phyloP scores from a whole-genome alignment of 2,797 vertebrate genomes.

The Anolis apletophallus region DNA sequence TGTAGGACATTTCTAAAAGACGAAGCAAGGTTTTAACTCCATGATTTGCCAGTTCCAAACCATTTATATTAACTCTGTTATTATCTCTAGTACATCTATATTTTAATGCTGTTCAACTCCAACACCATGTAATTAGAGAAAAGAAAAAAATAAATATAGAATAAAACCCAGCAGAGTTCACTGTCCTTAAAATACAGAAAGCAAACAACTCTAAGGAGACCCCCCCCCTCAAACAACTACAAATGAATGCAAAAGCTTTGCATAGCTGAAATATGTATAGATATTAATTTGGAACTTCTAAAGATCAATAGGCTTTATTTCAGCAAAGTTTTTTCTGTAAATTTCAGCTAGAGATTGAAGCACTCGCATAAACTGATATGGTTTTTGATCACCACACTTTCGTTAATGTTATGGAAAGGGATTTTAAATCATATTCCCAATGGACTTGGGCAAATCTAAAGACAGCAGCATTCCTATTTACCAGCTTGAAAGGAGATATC shows the following conservation, averaged over 20 bases:
- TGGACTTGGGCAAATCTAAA: slow-evolving; percentile 66
- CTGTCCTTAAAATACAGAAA: background rate
- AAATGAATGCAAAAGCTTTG: slow-evolving; percentile 35
- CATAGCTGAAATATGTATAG: slow-evolving; percentile 24
- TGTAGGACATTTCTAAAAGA: slow-evolving; percentile 7
- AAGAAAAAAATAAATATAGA: background rate
- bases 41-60: slow-evolving; percentile 28
- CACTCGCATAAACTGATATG: slow-evolving; percentile 61
- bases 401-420: slow-evolving; percentile 62
- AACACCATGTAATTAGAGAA: background rate
- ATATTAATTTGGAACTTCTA: slow-evolving; percentile 57
- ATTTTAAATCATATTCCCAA: slow-evolving; percentile 64
- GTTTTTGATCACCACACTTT: slow-evolving; percentile 59
- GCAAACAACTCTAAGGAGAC: background rate
- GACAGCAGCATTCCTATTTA: slow-evolving; percentile 67
- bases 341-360: slow-evolving; percentile 54
- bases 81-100: background rate
- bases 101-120: background rate
- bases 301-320: slow-evolving; percentile 51
- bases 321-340: slow-evolving; percentile 39
- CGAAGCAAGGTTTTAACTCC: slow-evolving; percentile 14
- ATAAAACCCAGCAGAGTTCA: slow-evolving; percentile 12
- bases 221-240: background rate
- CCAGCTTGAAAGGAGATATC: slow-evolving; percentile 64
- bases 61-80: background rate